Base-by-base conservation (phyloP, 1,140 invertebrate genomes). In the Drosophila sulfurigaster region DNA sequence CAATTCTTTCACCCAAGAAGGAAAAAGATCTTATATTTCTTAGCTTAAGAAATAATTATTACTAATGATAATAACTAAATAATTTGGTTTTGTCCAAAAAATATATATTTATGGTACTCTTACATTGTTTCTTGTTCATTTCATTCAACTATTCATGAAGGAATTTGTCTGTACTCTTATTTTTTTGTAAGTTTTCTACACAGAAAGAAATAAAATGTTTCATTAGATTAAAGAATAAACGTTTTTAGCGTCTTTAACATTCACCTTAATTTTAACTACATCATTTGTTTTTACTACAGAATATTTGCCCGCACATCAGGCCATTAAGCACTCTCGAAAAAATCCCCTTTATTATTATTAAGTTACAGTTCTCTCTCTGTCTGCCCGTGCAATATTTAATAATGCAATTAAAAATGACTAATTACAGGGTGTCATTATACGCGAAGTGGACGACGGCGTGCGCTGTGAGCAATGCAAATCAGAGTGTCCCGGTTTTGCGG, bases 401-500 rank as follows among this genome's bases (percentile, higher is more conserved):
- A 58, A 32, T 28, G 5, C 8, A 70, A 63, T 43, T 64, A 35
- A 48, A 68, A 69, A 41, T 43, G 45, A 25, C 35, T 70, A 32
- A 62, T 75, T 66, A 10, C 56, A 97, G 97, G 96, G 96, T 65
- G 95, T 96, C 32, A 93, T 96, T 72, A 96, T 97, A 73, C 95
- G 96, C 60, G 97, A 98, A 91, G 95, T 97, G 20, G 96, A 97
- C 75, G 96, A 97, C 83, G 97, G 97, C 8, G 96, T 96, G 72
- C 96, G 96, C 15, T 98, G 97, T 89, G 94, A 96, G 75, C 94
- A 95, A 75, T 98, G 97, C 91, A 95, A 95, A 57, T 96, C 97
- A 79, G 94, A 95, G 59, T 97, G 96, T 92, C 94, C 95, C 1
- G 97, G 97, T 65, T 98, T 97, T 92, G 94, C 94, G 43, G 94